These are phyloP conservation scores for Agrypnus murinus DNA, from an alignment of 2,888 invertebrate genomes.

Conservation along the genomic window DNA sequence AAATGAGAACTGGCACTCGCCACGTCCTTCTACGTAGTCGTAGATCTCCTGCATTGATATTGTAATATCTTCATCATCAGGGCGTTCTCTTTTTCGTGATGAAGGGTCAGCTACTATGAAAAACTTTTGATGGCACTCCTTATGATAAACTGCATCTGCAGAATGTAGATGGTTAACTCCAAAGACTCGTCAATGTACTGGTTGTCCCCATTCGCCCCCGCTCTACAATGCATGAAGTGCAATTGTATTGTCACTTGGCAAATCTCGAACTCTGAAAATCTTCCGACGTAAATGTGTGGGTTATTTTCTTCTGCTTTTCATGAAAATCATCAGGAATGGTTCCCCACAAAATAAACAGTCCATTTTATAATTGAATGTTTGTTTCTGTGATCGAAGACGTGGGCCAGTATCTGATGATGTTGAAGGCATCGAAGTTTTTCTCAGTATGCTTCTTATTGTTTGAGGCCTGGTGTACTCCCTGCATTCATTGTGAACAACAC, in stretches of 20 bases:
- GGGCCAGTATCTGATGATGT: no score
- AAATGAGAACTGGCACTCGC: conserved; percentile 25
- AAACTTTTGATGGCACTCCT: conserved; percentile 19
- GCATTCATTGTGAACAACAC: no score
- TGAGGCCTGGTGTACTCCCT: no score
- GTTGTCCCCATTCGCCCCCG: conserved; percentile 29
- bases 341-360: conserved; percentile 7
- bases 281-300: no score
- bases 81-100: conserved; percentile 19
- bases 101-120: not conserved
- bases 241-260: not conserved
- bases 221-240: conserved; percentile 13
- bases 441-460: no score
- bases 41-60: conserved; percentile 11
- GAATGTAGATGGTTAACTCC: conserved; percentile 21
- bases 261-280: no score
- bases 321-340: not conserved
- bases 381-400: no score
- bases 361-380: not conserved
- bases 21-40: conserved; percentile 2
- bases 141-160: conserved; percentile 30
- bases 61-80: no score
- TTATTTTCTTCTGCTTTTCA: conserved; percentile 4
- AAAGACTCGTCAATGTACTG: conserved; percentile 11
- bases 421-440: no score